Evolutionary conservation across 2,113 vertebrate species (phyloP).

Genomic region (Fulmarus glacialis): DNA sequence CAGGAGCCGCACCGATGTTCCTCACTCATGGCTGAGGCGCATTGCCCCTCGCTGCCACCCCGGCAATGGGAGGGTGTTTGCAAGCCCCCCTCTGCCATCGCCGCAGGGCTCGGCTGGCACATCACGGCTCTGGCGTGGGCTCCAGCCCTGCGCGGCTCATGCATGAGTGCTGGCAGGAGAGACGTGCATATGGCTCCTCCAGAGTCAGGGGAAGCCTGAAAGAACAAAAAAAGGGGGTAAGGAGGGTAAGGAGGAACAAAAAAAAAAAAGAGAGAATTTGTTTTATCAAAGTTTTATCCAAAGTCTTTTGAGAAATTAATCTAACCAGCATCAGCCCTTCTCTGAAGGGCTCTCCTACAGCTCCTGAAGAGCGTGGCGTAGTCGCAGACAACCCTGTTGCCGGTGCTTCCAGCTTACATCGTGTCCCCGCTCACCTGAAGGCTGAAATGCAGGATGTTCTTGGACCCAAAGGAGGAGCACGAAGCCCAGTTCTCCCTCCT

Average conservation of each 20-base stretch:
- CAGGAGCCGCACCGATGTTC: rapidly evolving
- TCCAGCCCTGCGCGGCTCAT: background rate
- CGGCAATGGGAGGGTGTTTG: background rate
- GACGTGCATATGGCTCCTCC: background rate
- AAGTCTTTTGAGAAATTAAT: background rate
- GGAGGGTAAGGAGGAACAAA: rapidly evolving
- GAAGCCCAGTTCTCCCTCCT: background rate
- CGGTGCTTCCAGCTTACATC: background rate
- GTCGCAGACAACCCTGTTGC: background rate
- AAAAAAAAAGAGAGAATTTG: background rate
- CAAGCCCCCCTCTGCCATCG: rapidly evolving
- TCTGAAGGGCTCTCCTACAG: background rate
- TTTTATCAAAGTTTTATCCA: background rate
- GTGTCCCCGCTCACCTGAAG: background rate
- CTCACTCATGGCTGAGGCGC: rapidly evolving
- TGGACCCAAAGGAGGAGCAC: background rate
- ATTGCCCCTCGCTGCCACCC: background rate
- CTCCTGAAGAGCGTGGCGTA: background rate
- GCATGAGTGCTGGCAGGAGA: background rate
- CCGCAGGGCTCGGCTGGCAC: background rate
- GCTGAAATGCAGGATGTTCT: background rate
- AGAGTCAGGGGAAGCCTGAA: background rate
- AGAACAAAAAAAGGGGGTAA: no score
- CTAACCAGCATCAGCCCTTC: background rate
- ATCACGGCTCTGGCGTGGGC: rapidly evolving